Base-by-base conservation (phyloP, 2,113 vertebrate genomes). In the Petrocephalus zakoni region DNA sequence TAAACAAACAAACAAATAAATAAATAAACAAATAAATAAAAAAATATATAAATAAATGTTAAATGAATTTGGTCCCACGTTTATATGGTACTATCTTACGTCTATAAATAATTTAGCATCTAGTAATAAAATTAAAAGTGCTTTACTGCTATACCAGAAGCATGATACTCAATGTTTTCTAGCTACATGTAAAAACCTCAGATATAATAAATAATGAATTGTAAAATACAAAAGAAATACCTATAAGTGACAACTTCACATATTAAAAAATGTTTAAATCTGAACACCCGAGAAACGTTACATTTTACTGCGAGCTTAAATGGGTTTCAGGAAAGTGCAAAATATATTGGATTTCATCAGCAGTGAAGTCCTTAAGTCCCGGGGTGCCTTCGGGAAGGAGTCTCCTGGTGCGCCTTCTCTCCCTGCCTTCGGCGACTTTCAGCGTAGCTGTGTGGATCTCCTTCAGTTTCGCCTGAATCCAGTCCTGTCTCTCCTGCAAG, bases 381-480 rank as follows among this genome's bases (percentile, higher is more conserved):
- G 89, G 84, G 29, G 92, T 4, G 2, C 94, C 93, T 84, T 94
- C 93, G 0, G 94, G 92, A 17, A 92, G 89, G 51, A 94, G 84
- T 29, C 93, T 93, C 46, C 88, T 90, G 47, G 87, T 91, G 84
- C 92, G 88, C 21, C 29, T 37, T 51, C 25, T 90, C 19, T 95
- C 94, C 56, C 92, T 19, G 29, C 90, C 90, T 21, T 93, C 93
- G 13, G 93, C 91, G 91, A 93, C 86, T 52, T 81, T 90, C 9
- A 52, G 84, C 47, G 93, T 87, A 0, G 95, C 94, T 0, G 94
- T 96, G 93, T 97, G 95, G 91, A 98, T 92, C 0, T 96, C 95
- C 87, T 95, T 95, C 75, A 99, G 93, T 88, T 96, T 95, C 94
- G 93, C 94, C 91, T 96, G 95, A 4, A 99, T 95, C 98, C 98